Base-by-base conservation (phyloP, 2,797 vertebrate species). In the Aulostomus chinensis region DNA sequence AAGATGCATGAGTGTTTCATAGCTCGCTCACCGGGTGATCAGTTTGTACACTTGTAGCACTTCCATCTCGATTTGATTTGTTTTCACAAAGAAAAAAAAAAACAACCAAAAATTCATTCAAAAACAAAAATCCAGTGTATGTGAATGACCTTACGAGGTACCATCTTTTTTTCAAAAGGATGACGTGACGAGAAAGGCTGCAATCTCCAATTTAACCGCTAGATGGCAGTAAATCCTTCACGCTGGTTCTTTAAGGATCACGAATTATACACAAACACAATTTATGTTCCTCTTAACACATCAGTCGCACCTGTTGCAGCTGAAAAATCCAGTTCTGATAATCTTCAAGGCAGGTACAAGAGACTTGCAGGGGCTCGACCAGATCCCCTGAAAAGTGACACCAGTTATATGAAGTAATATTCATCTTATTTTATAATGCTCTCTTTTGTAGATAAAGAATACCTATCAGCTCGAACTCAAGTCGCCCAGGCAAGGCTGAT, bases 391-490 rank as follows among this genome's bases (percentile, higher is more conserved):
- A 25, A 9, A 25, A 25, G 24, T 25, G 8, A 12, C 11, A 4
- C 30, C 9, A 4, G 2, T 17, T 2, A 48, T 14, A 13, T 2
- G 7, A 13, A 3, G 2, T 33, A 7, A 33, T 7, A 33, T 13
- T 12, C 5, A 21, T 20, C 30, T 4, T 20, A 6, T 6, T 30
- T 20, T 21, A 4, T 15, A 26, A 15, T 38, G 17, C 20, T 10
- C 5, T 21, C n/a, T 34, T 9, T 10, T 18, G 16, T 47, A 26
- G 10, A 18, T 22, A n/a, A n/a, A n/a, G n/a, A n/a, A 2, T 68
- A 94, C 93, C 92, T 86, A 58, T 85, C 12, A 94, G 81, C 56
- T 93, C 90, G 78, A 94, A 93, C 79, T 93, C 85, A 42, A 93
- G 75, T 24, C 83, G 81, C 16, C 88, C 89, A 16, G 85, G 71